phyloP scores from a whole-genome alignment of 2,888 invertebrate genomes.

The Leptarthrus brevirostris region DNA sequence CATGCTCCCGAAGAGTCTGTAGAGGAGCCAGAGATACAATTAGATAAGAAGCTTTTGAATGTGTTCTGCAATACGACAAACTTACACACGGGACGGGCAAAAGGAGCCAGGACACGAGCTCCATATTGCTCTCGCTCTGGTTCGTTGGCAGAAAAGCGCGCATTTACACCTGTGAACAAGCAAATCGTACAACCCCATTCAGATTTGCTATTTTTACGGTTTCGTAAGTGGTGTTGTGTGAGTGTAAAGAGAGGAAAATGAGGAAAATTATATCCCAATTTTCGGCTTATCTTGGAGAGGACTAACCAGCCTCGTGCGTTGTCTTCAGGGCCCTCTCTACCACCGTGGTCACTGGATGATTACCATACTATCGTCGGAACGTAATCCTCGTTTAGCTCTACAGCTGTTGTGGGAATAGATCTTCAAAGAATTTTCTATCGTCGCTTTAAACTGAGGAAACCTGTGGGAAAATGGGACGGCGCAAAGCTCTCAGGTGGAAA shows the following conservation, averaged over 20 bases:
- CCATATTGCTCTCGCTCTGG: background rate
- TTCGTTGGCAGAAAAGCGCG: slow-evolving; percentile 28
- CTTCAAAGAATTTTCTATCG: background rate
- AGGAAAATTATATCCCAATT: background rate
- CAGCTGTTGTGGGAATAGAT: background rate
- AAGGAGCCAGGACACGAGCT: background rate
- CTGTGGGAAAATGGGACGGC: background rate
- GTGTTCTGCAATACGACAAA: slow-evolving; percentile 30
- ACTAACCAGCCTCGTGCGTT: background rate
- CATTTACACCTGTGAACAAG: slow-evolving; percentile 10
- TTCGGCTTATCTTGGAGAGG: background rate
- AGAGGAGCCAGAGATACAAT: background rate
- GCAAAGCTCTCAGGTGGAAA: background rate
- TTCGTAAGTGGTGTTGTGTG: background rate
- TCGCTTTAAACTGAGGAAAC: background rate
- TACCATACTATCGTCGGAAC: too few species aligned
- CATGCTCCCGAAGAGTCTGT: slow-evolving; percentile 23
- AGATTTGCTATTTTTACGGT: slow-evolving; percentile 18
- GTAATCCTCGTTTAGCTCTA: too few species aligned
- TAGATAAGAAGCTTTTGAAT: slow-evolving; percentile 21
- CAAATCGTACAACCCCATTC: slow-evolving; percentile 23
- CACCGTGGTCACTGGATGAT: too few species aligned
- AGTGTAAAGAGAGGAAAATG: background rate
- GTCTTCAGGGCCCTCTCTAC: too few species aligned
- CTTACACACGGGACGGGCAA: background rate